Conservation (phyloP, 2,113 vertebrate genomes). For the Oryzias curvinotus region DNA sequence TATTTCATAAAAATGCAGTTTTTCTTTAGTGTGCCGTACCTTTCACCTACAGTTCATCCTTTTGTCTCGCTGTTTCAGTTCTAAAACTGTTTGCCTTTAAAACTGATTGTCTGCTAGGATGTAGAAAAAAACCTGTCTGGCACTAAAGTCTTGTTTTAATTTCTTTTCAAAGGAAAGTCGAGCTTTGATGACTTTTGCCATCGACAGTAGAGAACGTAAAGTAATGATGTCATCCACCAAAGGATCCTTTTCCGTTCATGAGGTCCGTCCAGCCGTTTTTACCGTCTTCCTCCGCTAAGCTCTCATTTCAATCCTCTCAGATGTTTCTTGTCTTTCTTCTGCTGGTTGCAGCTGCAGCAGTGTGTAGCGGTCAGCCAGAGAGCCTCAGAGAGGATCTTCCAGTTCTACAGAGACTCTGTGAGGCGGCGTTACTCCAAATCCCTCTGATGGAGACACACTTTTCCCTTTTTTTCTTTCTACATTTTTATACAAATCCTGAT, state of each 20-base stretch:
- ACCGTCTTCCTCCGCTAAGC: too few species aligned
- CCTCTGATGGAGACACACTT: slow-evolving; percentile 45
- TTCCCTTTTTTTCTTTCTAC: slow-evolving; percentile 1
- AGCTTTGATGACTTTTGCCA: slow-evolving; percentile 57
- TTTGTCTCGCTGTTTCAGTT: too few species aligned
- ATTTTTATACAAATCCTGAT: slow-evolving; percentile 1
- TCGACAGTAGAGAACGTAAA: slow-evolving; percentile 33
- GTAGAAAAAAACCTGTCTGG: too few species aligned
- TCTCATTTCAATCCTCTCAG: neutral
- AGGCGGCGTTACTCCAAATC: slow-evolving; percentile 85
- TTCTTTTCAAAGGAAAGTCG: slow-evolving; percentile 80
- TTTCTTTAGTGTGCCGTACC: too few species aligned
- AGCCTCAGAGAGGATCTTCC: slow-evolving; percentile 83
- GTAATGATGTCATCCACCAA: slow-evolving; percentile 85
- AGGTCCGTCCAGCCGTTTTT: too few species aligned
- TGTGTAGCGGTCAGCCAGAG: slow-evolving; percentile 84
- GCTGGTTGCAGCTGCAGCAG: slow-evolving; percentile 82
- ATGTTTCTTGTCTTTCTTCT: neutral
- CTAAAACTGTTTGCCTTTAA: too few species aligned
- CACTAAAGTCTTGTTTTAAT: neutral
- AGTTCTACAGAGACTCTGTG: slow-evolving; percentile 87
- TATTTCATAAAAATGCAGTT: too few species aligned
- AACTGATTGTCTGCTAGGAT: too few species aligned
- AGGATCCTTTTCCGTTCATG: slow-evolving; percentile 69
- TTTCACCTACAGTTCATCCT: too few species aligned